These are phyloP conservation scores for Cephus sareptanus DNA, from an alignment of 2,888 invertebrate genomes.

Conservation along the genomic window DNA sequence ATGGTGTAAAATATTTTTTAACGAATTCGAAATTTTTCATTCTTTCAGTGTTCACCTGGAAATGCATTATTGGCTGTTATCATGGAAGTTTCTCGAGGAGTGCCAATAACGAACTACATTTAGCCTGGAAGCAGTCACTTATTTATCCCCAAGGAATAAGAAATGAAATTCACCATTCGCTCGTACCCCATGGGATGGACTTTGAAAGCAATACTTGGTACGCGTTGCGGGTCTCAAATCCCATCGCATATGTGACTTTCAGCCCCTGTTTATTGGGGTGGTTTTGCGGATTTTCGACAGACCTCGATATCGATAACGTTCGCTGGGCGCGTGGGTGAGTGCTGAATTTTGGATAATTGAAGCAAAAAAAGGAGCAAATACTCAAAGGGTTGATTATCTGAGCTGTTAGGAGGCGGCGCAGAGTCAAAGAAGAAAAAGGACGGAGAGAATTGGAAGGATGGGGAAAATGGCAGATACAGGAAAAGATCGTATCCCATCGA, in stretches of 20 bases:
- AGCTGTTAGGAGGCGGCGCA: background rate
- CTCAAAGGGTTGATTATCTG: background rate
- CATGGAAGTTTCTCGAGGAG: slow-evolving; percentile 19
- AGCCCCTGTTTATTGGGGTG: slow-evolving; percentile 2
- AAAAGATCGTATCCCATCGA: background rate
- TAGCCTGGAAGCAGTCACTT: slow-evolving; percentile 55
- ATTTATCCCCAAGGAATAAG: slow-evolving; percentile 55
- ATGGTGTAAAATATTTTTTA: background rate
- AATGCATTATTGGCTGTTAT: background rate
- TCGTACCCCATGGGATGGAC: slow-evolving; percentile 50
- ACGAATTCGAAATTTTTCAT: background rate
- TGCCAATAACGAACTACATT: slow-evolving; percentile 51
- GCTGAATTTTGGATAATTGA: background rate
- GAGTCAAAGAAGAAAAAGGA: background rate
- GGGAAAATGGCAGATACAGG: background rate
- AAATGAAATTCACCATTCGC: slow-evolving; percentile 55
- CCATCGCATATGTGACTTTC: slow-evolving; percentile 55
- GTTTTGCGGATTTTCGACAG: slow-evolving; percentile 30
- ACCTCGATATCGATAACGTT: slow-evolving; percentile 13
- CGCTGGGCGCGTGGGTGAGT: background rate
- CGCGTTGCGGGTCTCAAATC: slow-evolving; percentile 45
- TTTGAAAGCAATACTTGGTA: slow-evolving; percentile 59
- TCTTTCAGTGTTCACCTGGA: background rate
- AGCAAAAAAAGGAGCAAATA: background rate
- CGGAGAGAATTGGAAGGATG: background rate